These are phyloP conservation scores for Drosophila macrospina DNA, from an alignment of 2,888 invertebrate species.

Conservation along the genomic window DNA sequence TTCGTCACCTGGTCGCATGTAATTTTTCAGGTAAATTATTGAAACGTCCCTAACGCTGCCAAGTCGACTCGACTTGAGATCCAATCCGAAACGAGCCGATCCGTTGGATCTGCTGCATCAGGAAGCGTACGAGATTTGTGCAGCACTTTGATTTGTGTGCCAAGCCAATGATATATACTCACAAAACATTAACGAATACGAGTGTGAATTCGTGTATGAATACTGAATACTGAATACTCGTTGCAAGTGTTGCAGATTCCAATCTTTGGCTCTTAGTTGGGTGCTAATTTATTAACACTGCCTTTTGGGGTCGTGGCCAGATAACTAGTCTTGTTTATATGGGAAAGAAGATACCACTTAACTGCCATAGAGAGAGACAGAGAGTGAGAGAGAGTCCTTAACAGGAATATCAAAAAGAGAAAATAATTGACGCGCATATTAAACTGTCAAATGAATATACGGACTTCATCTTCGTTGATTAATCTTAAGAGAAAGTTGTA, in stretches of 20 bases:
- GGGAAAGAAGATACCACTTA: slow-evolving; percentile 16
- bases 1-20: slow-evolving; percentile 71
- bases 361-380: background rate
- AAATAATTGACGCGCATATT: slow-evolving; percentile 4
- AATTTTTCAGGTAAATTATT: slow-evolving; percentile 68
- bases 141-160: slow-evolving; percentile 63
- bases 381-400: slow-evolving; percentile 25
- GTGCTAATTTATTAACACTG: slow-evolving; percentile 59
- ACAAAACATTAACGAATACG: slow-evolving; percentile 3
- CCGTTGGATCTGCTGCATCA: slow-evolving; percentile 42
- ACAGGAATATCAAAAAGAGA: background rate
- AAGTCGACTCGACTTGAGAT: slow-evolving; percentile 9
- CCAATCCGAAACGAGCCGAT: slow-evolving; percentile 17
- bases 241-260: slow-evolving; percentile 38
- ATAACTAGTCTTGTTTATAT: slow-evolving; percentile 27
- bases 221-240: slow-evolving; percentile 11
- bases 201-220: slow-evolving; percentile 18
- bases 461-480: background rate
- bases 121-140: slow-evolving; percentile 49
- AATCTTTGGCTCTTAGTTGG: slow-evolving; percentile 43
- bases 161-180: slow-evolving; percentile 50
- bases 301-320: slow-evolving; percentile 28
- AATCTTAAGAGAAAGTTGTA: slow-evolving; percentile 3
- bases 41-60: slow-evolving; percentile 61
- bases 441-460: slow-evolving; percentile 3